Conservation (phyloP, 1,140 invertebrate genomes). For the Dendrolimus punctatus region DNA sequence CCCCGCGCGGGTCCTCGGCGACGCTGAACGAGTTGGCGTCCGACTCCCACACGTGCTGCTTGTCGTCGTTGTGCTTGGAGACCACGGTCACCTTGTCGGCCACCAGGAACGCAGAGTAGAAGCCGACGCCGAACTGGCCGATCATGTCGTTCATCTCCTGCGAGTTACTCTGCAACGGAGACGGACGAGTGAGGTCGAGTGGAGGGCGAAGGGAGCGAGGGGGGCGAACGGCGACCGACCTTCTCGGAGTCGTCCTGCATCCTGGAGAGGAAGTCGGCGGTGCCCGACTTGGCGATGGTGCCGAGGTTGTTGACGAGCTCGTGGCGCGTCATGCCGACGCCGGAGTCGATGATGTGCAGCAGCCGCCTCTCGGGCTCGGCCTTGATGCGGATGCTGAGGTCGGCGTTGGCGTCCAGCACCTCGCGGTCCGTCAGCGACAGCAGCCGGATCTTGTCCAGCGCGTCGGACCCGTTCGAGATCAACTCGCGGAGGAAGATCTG, state of each 20-base stretch:
- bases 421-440: slow-evolving; percentile 90
- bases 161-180: slow-evolving; percentile 20
- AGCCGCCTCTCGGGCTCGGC: slow-evolving; percentile 96
- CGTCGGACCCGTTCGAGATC: slow-evolving; percentile 97
- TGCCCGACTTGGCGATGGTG: slow-evolving; percentile 99
- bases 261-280: slow-evolving; percentile 97
- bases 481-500: slow-evolving; percentile 97
- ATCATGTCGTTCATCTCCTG: slow-evolving; percentile 82
- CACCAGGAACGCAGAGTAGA: slow-evolving; percentile 98
- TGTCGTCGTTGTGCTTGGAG: slow-evolving; percentile 96
- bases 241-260: slow-evolving; percentile 80
- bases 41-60: slow-evolving; percentile 98
- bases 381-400: slow-evolving; percentile 95
- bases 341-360: slow-evolving; percentile 96
- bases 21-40: slow-evolving; percentile 92
- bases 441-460: slow-evolving; percentile 95
- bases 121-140: slow-evolving; percentile 97
- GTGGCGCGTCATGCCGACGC: slow-evolving; percentile 97
- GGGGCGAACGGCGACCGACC: slow-evolving; percentile 11
- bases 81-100: slow-evolving; percentile 93
- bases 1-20: slow-evolving; percentile 93
- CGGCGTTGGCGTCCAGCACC: slow-evolving; percentile 84
- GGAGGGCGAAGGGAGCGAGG: too few relatives aligned
- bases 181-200: too few relatives aligned
- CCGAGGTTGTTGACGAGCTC: slow-evolving; percentile 98